Conservation (phyloP, 1,140 invertebrate genomes). For the Mya arenaria region DNA sequence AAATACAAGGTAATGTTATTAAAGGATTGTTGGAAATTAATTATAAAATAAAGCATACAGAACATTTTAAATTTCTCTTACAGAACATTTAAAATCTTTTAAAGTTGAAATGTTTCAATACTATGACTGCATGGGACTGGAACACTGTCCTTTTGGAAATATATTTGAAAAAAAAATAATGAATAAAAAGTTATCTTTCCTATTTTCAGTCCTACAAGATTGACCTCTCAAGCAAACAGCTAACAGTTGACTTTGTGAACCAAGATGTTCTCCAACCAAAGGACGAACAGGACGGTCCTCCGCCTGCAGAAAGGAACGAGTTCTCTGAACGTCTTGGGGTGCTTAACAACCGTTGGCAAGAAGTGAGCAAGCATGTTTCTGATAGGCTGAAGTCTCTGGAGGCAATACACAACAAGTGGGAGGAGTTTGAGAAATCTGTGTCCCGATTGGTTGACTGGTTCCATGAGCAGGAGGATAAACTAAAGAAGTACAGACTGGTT, state of each 20-base stretch:
- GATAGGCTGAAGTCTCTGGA: conserved; percentile 72
- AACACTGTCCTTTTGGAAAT: background rate
- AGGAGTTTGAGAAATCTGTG: conserved; percentile 74
- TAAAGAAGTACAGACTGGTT: conserved; percentile 73
- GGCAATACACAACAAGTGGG: conserved; percentile 70
- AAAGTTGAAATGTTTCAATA: background rate
- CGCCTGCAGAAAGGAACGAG: conserved; percentile 58
- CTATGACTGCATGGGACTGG: background rate
- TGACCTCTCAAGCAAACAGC: conserved; percentile 75
- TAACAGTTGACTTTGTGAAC: conserved; percentile 79
- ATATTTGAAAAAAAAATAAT: background rate
- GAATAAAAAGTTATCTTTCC: background rate
- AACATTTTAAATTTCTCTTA: background rate
- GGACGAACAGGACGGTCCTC: conserved; percentile 39
- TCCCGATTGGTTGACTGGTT: conserved; percentile 72
- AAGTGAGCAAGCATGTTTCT: conserved; percentile 66
- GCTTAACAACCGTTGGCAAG: conserved; percentile 74
- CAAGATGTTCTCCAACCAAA: conserved; percentile 70
- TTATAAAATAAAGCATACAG: background rate
- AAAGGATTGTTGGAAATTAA: background rate
- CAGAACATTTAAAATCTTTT: background rate
- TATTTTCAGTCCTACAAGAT: conserved; percentile 75
- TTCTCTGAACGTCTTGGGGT: conserved; percentile 75
- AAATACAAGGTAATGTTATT: conserved; percentile 74
- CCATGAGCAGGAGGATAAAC: conserved; percentile 72